Percentiles rank a stretch among this genome's conserved stretches.
Conservation (phyloP, 2,888 invertebrate species). For the Eilema sororculum region DNA sequence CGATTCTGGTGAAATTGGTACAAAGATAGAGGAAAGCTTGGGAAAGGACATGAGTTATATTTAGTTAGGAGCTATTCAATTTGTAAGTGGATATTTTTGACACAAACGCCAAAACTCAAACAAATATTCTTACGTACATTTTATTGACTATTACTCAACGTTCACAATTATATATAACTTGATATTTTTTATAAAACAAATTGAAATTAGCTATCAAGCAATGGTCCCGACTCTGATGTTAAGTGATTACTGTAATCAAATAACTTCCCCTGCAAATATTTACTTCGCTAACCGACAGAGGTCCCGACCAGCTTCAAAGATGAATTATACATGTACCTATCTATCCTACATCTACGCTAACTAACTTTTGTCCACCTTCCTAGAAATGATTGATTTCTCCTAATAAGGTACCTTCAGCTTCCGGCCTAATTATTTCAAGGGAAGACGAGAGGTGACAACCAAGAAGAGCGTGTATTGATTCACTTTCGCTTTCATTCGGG, state of each 20-base stretch:
- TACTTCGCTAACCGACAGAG: not conserved
- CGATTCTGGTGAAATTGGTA: no score
- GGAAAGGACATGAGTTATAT: no score
- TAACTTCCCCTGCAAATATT: conserved; percentile 1
- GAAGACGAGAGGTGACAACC: conserved; percentile 65
- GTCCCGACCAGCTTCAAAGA: not conserved
- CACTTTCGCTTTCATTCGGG: conserved; percentile 80
- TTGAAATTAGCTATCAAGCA: not conserved
- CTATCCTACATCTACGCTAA: not conserved
- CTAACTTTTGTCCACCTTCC: not conserved
- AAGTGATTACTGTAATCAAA: conserved; percentile 1
- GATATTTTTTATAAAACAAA: not conserved
- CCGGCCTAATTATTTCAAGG: conserved; percentile 49
- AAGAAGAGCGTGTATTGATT: conserved; percentile 81
- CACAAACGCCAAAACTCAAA: not conserved
- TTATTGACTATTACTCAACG: not conserved
- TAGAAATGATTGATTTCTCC: not conserved
- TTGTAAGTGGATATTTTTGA: no score
- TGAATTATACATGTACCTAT: not conserved
- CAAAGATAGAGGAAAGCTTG: no score
- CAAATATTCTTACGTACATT: not conserved
- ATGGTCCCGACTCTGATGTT: not conserved
- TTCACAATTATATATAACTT: not conserved
- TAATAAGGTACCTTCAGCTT: not conserved
- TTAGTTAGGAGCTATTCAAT: no score